Evolutionary conservation across 1,140 invertebrate species (phyloP).

Genomic region (Heliconius hewitsoni): DNA sequence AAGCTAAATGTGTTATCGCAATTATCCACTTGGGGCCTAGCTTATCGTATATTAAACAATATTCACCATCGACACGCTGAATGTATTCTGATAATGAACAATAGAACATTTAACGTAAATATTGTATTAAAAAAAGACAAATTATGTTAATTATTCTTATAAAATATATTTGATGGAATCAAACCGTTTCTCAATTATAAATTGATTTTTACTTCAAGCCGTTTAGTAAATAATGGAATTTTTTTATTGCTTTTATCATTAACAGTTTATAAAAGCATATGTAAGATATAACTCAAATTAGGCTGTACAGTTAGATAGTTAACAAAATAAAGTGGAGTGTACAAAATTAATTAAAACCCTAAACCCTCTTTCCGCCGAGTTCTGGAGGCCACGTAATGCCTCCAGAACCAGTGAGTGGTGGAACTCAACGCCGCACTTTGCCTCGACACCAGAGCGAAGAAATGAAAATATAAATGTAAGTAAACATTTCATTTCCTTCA

Average conservation of each 20-base stretch:
- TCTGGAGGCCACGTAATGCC: too few relatives aligned
- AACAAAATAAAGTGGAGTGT: neutral
- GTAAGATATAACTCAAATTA: too few relatives aligned
- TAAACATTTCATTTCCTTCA: too few relatives aligned
- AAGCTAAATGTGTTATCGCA: conserved; percentile 45
- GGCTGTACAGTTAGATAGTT: too few relatives aligned
- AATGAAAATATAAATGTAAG: too few relatives aligned
- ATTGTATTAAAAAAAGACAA: neutral
- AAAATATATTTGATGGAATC: neutral
- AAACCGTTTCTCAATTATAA: neutral
- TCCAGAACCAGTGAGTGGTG: too few relatives aligned
- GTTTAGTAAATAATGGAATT: neutral
- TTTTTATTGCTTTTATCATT: neutral
- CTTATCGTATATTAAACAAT: conserved; percentile 54
- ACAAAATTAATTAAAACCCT: neutral
- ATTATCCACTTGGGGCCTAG: conserved; percentile 46
- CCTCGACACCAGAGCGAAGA: too few relatives aligned
- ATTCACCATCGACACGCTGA: conserved; percentile 38
- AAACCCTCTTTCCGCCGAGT: neutral
- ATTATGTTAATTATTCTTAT: neutral
- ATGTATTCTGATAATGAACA: conserved; percentile 24
- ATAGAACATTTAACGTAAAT: conserved; percentile 16
- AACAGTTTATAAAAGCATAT: neutral
- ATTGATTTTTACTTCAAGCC: neutral
- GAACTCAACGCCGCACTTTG: too few relatives aligned